A percentile compares a stretch with the other conserved stretches of the same genome.
Evolutionary conservation across 2,113 vertebrate species (phyloP).

Genomic region (Hipposideros armiger): DNA sequence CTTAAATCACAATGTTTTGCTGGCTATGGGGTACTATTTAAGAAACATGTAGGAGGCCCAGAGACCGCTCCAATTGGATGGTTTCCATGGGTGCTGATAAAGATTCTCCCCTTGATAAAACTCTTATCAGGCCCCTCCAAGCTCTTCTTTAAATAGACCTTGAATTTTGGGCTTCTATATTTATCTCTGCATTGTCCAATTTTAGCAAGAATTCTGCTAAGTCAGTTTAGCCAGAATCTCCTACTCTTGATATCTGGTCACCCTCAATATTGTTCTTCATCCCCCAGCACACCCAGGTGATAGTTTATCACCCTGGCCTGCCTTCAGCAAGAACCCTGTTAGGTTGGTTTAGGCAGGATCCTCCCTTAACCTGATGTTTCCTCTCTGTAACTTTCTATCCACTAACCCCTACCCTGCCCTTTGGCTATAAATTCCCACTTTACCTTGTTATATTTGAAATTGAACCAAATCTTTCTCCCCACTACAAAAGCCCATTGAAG

Average conservation of each 20-base stretch:
- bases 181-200: not conserved
- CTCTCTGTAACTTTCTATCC: not conserved
- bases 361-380: not conserved
- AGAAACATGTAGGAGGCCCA: not conserved
- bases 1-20: not conserved
- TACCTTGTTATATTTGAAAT: not conserved
- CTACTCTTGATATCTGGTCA: not conserved
- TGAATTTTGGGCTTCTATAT: not conserved
- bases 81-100: not conserved
- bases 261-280: not conserved
- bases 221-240: not conserved
- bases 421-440: not conserved
- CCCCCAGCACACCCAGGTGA: accelerated
- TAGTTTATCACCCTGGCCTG: not conserved
- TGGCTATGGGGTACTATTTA: not conserved
- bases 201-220: not conserved
- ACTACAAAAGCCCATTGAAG: not conserved
- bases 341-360: not conserved
- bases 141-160: not conserved
- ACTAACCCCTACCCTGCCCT: not conserved
- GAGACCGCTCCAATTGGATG: not conserved
- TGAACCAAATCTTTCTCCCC: not conserved
- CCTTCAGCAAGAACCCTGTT: not conserved
- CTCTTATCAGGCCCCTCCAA: not conserved
- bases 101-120: not conserved